phyloP scores from a whole-genome alignment of 2,113 vertebrate genomes.

The Halcyon malimbica region DNA sequence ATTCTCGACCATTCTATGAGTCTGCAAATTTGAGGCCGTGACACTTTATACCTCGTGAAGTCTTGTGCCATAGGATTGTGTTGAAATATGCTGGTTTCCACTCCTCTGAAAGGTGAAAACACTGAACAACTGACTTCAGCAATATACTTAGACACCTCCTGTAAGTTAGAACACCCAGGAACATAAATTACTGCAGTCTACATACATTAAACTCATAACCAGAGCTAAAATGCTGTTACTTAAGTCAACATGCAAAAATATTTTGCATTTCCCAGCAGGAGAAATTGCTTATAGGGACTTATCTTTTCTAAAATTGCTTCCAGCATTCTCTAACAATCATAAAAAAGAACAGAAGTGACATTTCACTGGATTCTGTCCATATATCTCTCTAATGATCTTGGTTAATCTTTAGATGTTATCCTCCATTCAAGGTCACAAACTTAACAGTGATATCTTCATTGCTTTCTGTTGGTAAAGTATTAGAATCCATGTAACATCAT shows the following conservation, averaged over 20 bases:
- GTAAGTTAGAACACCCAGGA: not conserved
- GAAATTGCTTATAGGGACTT: not conserved
- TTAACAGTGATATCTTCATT: not conserved
- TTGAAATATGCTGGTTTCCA: not conserved
- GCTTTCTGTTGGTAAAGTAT: not conserved
- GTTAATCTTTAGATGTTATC: not conserved
- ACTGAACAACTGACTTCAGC: not conserved
- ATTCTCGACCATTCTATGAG: not conserved
- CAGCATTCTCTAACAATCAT: not conserved
- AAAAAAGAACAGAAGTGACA: not conserved
- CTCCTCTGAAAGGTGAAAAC: not conserved
- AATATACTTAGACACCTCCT: not conserved
- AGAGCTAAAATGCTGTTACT: not conserved
- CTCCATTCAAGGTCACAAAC: not conserved
- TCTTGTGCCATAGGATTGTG: not conserved
- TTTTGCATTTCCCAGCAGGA: not conserved
- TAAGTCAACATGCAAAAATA: not conserved
- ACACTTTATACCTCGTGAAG: not conserved
- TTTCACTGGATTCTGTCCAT: not conserved
- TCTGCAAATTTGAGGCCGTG: not conserved
- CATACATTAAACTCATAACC: not conserved
- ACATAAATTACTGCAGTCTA: not conserved
- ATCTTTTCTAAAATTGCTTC: not conserved
- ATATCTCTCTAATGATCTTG: not conserved
- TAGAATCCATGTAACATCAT: not conserved